A percentile compares a stretch with the other conserved stretches of the same genome.
Evolutionary conservation across 92 coral and sea anemone species (phyloP).

Genomic region (Isaurus tuberculatus): DNA sequence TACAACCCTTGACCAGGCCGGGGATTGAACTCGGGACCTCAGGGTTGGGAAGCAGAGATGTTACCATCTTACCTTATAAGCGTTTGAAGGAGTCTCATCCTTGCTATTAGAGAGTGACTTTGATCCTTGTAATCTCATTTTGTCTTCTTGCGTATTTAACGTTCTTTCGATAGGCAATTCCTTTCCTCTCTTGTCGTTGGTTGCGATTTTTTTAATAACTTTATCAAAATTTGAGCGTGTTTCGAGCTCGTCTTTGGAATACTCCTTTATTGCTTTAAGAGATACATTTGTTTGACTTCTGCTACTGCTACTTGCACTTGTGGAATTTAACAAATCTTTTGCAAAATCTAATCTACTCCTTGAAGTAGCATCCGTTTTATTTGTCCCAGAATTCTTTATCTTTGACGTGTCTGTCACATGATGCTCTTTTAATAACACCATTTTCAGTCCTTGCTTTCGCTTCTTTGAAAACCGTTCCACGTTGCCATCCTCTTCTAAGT

Average conservation of each 20-base stretch:
- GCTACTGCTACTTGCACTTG: not conserved
- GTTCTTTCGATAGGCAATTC: too few species aligned
- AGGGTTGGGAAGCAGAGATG: too few species aligned
- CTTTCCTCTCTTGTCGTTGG: too few species aligned
- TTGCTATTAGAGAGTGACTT: too few species aligned
- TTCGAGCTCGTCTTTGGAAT: not conserved
- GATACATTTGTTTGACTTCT: not conserved
- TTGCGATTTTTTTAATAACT: not conserved
- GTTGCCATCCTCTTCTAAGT: not conserved
- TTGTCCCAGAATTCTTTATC: not conserved
- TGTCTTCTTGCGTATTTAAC: too few species aligned
- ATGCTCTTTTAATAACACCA: not conserved
- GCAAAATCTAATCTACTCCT: not conserved
- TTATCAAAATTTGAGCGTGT: not conserved
- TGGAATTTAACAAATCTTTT: not conserved
- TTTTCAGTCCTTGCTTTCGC: not conserved
- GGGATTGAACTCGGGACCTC: too few species aligned
- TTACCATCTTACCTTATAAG: too few species aligned
- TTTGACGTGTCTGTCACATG: not conserved
- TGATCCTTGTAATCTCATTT: too few species aligned
- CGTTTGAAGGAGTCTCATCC: too few species aligned
- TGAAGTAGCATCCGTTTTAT: not conserved
- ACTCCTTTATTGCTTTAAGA: not conserved
- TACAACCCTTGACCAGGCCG: too few species aligned
- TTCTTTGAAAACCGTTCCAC: not conserved